These are phyloP conservation scores for Eospalax fontanierii DNA, from an alignment of 2,797 vertebrate genomes.

Conservation along the genomic window DNA sequence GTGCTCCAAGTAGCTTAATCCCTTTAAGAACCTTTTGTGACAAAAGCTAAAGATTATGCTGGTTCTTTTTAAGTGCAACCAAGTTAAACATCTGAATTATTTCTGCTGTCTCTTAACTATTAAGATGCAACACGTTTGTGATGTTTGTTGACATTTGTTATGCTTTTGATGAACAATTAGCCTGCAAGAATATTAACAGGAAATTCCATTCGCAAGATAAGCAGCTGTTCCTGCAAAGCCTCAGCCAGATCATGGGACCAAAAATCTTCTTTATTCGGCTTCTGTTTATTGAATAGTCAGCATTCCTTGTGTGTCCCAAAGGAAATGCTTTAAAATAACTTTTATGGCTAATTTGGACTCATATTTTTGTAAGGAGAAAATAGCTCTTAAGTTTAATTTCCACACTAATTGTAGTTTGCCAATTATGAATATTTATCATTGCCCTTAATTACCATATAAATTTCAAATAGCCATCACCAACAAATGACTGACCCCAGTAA, in stretches of 20 bases:
- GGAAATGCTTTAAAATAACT: constrained; percentile 89
- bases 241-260: constrained; percentile 86
- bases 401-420: constrained; percentile 75
- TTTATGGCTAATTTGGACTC: constrained; percentile 86
- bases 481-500: neutral
- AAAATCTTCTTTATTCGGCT: constrained; percentile 81
- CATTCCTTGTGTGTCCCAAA: constrained; percentile 88
- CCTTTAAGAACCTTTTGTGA: neutral
- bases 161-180: constrained; percentile 87
- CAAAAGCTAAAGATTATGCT: constrained; percentile 26
- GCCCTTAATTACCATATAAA: constrained; percentile 79
- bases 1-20: constrained; percentile 54
- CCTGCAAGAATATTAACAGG: constrained; percentile 89
- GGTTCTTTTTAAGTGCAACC: constrained; percentile 66
- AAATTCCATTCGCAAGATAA: constrained; percentile 91
- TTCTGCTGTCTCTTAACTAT: constrained; percentile 81
- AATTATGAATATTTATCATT: constrained; percentile 79
- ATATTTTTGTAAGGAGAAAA: constrained; percentile 81
- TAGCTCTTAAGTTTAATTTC: constrained; percentile 80
- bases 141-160: constrained; percentile 88
- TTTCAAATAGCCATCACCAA: constrained; percentile 71
- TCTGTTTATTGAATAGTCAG: constrained; percentile 88
- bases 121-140: constrained; percentile 71
- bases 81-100: constrained; percentile 79
- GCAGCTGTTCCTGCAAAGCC: constrained; percentile 88